Evolutionary conservation across 1,140 invertebrate genomes (phyloP).

Genomic region (Sitophilus oryzae): DNA sequence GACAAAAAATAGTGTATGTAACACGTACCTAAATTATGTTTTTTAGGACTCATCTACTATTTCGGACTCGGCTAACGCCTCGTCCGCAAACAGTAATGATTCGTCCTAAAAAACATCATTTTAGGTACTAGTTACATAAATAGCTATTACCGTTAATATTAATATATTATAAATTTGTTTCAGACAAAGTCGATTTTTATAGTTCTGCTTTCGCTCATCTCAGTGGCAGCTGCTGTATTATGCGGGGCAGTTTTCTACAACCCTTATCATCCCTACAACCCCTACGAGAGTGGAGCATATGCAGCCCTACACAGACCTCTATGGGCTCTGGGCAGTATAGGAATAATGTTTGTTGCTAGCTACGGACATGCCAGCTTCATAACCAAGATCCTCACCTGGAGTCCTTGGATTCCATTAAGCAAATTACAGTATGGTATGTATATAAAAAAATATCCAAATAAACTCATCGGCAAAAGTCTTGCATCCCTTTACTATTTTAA

Average conservation of each 20-base stretch:
- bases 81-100: too few relatives aligned
- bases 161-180: slow-evolving; percentile 14
- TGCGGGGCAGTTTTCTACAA: slow-evolving; percentile 44
- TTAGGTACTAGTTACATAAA: too few relatives aligned
- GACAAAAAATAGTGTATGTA: too few relatives aligned
- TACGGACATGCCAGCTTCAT: slow-evolving; percentile 38
- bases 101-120: too few relatives aligned
- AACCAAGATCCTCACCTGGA: slow-evolving; percentile 48
- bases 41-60: too few relatives aligned
- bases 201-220: slow-evolving; percentile 35
- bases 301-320: slow-evolving; percentile 51
- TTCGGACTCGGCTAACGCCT: too few relatives aligned
- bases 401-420: slow-evolving; percentile 60
- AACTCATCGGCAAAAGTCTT: too few relatives aligned
- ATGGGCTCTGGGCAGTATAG: slow-evolving; percentile 50
- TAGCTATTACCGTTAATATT: not conserved
- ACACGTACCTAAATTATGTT: too few relatives aligned
- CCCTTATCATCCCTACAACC: slow-evolving; percentile 45
- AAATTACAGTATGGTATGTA: slow-evolving; percentile 58
- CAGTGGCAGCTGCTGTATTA: slow-evolving; percentile 43
- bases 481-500: too few relatives aligned
- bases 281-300: slow-evolving; percentile 50
- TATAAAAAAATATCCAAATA: not conserved
- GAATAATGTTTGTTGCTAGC: slow-evolving; percentile 47
- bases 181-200: slow-evolving; percentile 42